Base-by-base conservation (phyloP, 2,113 vertebrate species). In the Larimichthys crocea region DNA sequence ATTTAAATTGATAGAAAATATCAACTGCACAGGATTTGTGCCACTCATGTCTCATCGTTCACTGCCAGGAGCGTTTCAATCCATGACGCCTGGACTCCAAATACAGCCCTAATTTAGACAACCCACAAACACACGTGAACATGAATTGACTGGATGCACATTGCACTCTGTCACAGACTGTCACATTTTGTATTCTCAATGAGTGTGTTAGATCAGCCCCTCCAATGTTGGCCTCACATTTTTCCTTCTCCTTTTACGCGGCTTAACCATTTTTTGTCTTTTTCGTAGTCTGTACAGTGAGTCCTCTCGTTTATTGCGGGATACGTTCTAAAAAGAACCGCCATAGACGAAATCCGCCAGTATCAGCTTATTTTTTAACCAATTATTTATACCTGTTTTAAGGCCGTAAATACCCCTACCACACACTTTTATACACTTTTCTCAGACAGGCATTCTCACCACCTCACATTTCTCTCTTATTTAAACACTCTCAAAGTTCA, bases 121-220 rank as follows among this genome's bases (percentile, higher is more conserved):
- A 56, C 77, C 81, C 69, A 88, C 80, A 84, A 72, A 80, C 52
- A 61, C 65, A 81, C 86, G 49, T 85, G 79, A 85, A 79, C 82
- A 22, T 81, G 67, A 83, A 81, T 70, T 52, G 60, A 80, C 57
- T 20, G 31, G 42, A 53, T 52, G 57, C 68, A 3, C 49, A 14
- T 7, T 42, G 49, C 75, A 61, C 83, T 85, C 50, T 40, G 81
- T 85, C 78, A 84, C 80, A 86, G 1, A 75, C 64, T 2, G 74
- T 85, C 82, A 81, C 90, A 61, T 83, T 86, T 10, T 31, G 24
- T 2, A n/a, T 49, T 65, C 55, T 35, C 50, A n/a, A 20, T n/a
- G 49, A 0, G 17, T 48, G 2, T 14, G 0, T 62, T 64, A 57
- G 26, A 29, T 42, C 12, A 49, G 79, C n/a, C n/a, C n/a, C 46